Conservation (phyloP, 2,888 invertebrate species). For the Nesidiocoris tenuis region DNA sequence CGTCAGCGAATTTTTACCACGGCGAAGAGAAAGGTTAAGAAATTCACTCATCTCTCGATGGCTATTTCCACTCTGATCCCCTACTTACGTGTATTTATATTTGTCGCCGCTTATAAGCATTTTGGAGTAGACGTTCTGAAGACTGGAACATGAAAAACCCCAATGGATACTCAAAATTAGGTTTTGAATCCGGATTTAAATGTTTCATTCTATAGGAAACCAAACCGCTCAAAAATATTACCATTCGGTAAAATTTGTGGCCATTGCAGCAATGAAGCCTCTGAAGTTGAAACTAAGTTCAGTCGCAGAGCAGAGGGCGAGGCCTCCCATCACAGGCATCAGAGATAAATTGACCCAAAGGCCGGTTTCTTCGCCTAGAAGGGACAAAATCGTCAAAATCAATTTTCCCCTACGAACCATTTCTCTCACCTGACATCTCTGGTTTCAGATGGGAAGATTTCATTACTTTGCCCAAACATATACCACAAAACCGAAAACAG, state of each 20-base stretch:
- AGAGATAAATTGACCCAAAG: slow-evolving; percentile 69
- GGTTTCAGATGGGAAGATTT: too few species aligned
- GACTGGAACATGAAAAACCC: slow-evolving; percentile 57
- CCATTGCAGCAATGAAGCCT: slow-evolving; percentile 72
- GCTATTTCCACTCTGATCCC: background rate
- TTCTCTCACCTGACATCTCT: too few species aligned
- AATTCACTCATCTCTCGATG: slow-evolving; percentile 13
- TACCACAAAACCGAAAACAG: too few species aligned
- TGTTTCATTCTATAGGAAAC: too few species aligned
- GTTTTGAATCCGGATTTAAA: background rate
- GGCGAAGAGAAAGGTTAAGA: slow-evolving; percentile 16
- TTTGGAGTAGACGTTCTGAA: slow-evolving; percentile 78
- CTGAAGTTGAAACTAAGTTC: slow-evolving; percentile 72
- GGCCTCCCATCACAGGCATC: slow-evolving; percentile 73
- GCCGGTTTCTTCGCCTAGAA: slow-evolving; percentile 61
- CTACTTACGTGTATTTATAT: slow-evolving; percentile 71
- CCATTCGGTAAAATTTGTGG: slow-evolving; percentile 77
- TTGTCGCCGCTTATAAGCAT: slow-evolving; percentile 73
- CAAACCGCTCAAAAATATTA: too few species aligned
- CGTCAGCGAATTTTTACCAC: too few species aligned
- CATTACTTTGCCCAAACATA: too few species aligned
- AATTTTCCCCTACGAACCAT: too few species aligned
- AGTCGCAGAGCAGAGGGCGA: slow-evolving; percentile 73
- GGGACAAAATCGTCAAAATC: too few species aligned
- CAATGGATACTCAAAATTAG: background rate